Evolutionary conservation across 2,888 invertebrate genomes (phyloP).

Genomic region (Drosophila flavopinicola): DNA sequence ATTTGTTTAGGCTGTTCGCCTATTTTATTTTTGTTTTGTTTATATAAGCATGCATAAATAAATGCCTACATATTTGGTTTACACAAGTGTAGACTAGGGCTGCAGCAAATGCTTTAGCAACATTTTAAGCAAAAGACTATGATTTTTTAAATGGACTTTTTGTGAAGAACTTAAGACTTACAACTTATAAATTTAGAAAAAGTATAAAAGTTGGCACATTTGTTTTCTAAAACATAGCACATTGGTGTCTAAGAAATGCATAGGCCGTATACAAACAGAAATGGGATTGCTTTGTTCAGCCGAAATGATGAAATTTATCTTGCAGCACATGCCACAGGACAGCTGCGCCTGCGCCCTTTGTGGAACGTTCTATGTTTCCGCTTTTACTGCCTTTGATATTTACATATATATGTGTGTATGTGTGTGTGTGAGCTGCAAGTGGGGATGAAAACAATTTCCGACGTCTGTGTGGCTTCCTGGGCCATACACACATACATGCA

Average conservation of each 20-base stretch:
- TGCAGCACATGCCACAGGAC: conserved; percentile 33
- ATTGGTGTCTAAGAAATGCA: no score
- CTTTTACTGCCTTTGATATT: conserved; percentile 26
- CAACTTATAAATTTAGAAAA: no score
- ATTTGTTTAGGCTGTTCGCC: conserved; percentile 11
- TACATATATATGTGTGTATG: conserved; percentile 7
- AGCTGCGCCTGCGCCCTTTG: conserved; percentile 41
- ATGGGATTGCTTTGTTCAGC: conserved; percentile 18
- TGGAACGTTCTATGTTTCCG: conserved; percentile 32
- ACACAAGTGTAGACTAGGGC: not conserved
- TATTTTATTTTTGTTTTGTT: conserved; percentile 14
- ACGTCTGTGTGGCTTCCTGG: conserved; percentile 55
- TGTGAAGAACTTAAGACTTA: no score
- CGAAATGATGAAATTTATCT: conserved; percentile 31
- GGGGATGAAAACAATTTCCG: conserved; percentile 44
- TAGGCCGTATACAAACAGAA: not conserved
- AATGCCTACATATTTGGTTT: not conserved
- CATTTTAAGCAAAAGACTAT: not conserved
- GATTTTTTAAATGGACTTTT: no score
- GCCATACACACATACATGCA: not conserved
- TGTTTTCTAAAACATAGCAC: no score
- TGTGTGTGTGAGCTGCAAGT: conserved; percentile 3
- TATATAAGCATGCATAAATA: not conserved
- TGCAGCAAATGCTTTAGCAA: not conserved
- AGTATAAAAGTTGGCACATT: no score